Base-by-base conservation (phyloP, 2,113 vertebrate genomes). In the Lophura nycthemera region DNA sequence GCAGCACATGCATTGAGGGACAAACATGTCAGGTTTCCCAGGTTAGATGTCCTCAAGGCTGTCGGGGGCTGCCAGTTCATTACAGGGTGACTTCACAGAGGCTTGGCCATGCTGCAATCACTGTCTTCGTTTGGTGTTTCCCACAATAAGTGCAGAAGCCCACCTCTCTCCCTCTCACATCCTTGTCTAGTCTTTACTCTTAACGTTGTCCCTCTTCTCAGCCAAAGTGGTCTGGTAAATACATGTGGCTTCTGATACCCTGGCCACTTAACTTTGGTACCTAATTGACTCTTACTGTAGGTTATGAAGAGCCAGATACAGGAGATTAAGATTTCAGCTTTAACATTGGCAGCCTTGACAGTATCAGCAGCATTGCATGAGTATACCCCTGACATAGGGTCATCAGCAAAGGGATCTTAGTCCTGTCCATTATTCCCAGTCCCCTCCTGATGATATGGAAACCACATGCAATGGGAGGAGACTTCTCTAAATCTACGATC, bases 11-110 rank as follows among this genome's bases (percentile, higher is more conserved):
- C 16, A 3, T 7, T 20, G 54, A 70, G 11, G 27, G 19, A 61
- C 24, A 34, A 34, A 56, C 15, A 5, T 0, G 0, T 12, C 27
- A 21, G 11, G 36, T 57, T 20, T 9, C 5, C 7, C 14, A 56
- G 30, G n/a, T 22, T 22, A 71, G 45, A 20, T 17, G 50, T 8
- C 69, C 50, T 18, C 21, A 64, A 20, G 82, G 29, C 19, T 90
- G 56, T 2, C 14, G 43, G 57, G 21, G 38, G 13, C 34, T 48
- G 8, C 11, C 18, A 14, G 9, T 70, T 56, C 25, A 5, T 43
- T 60, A 32, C 4, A 9, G 19, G 27, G 16, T 40, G 30, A 50
- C 11, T 73, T 67, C 38, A 27, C 48, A 64, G 11, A 22, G 57
- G 61, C 36, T 43, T n/a, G 36, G n/a, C 57, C 12, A 11, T 1